Evolutionary conservation across 2,113 vertebrate species (phyloP).

Genomic region (Nematolebias whitei): DNA sequence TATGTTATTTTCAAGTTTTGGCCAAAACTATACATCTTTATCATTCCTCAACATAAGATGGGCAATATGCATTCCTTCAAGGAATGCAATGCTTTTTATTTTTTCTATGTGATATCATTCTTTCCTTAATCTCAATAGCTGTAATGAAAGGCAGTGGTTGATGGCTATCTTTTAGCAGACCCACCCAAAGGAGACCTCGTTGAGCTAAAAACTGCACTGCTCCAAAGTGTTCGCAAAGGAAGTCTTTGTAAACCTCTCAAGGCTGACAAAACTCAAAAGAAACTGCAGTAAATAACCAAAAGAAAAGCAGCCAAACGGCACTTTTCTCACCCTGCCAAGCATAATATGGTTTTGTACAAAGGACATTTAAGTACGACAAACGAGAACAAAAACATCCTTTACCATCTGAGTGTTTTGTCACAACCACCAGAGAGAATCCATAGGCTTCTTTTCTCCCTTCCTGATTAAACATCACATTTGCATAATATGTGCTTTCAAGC

Average conservation of each 20-base stretch:
- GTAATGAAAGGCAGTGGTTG: slow-evolving; percentile 65
- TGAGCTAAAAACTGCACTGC: slow-evolving; percentile 47
- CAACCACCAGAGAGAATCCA: slow-evolving; percentile 51
- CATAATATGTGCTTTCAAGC: slow-evolving; percentile 59
- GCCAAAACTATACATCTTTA: too few relatives aligned
- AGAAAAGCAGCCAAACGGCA: slow-evolving; percentile 45
- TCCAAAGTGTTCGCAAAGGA: slow-evolving; percentile 44
- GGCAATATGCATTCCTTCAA: too few relatives aligned
- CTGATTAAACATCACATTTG: slow-evolving; percentile 67
- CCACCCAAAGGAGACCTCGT: slow-evolving; percentile 68
- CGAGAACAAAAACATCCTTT: slow-evolving; percentile 61
- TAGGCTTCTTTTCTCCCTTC: slow-evolving; percentile 20
- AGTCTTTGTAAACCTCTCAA: slow-evolving; percentile 53
- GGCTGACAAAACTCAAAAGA: slow-evolving; percentile 58
- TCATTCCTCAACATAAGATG: too few relatives aligned
- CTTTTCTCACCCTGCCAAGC: slow-evolving; percentile 42
- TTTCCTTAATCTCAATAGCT: slow-evolving; percentile 46
- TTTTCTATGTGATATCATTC: slow-evolving; percentile 28
- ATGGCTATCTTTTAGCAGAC: slow-evolving; percentile 67
- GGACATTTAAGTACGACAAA: slow-evolving; percentile 54
- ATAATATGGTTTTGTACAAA: slow-evolving; percentile 58
- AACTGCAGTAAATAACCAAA: slow-evolving; percentile 46
- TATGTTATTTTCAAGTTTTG: too few relatives aligned
- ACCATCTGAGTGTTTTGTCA: slow-evolving; percentile 50
- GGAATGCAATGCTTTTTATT: too few relatives aligned